Conservation (phyloP, 1,140 invertebrate genomes). For the fruit fly (Drosophila melanogaster) region Release_6_plus_ISO1_MT NT_033777.3:16280001-16280500, state of each 20-base stretch:
- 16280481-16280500: conserved; percentile 31
- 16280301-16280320: not conserved
- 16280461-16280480: conserved; percentile 35
- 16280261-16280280: conserved; percentile 19
- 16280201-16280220: conserved; percentile 40
- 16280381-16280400: conserved; percentile 59
- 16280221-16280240: conserved; percentile 24
- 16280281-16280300: conserved; percentile 4
- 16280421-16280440: conserved; percentile 56
- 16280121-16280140: conserved; percentile 35
- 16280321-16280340: conserved; percentile 67
- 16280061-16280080: conserved; percentile 3
- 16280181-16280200: conserved; percentile 16
- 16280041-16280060: conserved; percentile 1
- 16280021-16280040: not conserved
- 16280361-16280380: conserved; percentile 60
- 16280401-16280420: conserved; percentile 12
- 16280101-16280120: conserved; percentile 34
- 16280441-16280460: conserved; percentile 31
- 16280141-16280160: conserved; percentile 14
- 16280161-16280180: not conserved
- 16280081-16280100: conserved; percentile 16
- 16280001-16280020: too few relatives aligned
- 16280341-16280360: conserved; percentile 71
- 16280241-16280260: conserved; percentile 26